Evolutionary conservation across 30 jellyfish, hydroid and myxozoan genomes (phyloP).

Genomic region (Chrysaora quinquecirrha): DNA sequence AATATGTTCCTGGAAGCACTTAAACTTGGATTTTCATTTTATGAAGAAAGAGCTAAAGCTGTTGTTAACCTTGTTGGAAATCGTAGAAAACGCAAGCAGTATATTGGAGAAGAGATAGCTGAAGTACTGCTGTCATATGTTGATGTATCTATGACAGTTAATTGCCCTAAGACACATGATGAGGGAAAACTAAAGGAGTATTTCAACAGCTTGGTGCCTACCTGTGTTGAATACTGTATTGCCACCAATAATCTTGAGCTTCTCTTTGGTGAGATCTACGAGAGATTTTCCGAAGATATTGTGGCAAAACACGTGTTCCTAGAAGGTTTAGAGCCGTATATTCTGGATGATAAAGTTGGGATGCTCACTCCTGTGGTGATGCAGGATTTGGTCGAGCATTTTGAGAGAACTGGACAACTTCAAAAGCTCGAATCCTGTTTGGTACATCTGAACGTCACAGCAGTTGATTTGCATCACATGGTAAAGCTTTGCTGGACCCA

Average conservation of each 20-base stretch:
- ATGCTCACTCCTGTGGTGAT: slow-evolving; percentile 87
- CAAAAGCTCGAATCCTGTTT: slow-evolving; percentile 85
- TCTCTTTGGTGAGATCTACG: slow-evolving; percentile 89
- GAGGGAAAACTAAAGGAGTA: slow-evolving; percentile 65
- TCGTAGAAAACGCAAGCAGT: slow-evolving; percentile 56
- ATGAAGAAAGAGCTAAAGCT: slow-evolving; percentile 92
- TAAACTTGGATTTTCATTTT: slow-evolving; percentile 80
- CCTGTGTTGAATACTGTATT: slow-evolving; percentile 83
- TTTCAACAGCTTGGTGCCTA: slow-evolving; percentile 81
- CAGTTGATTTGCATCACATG: slow-evolving; percentile 91
- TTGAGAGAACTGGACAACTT: slow-evolving; percentile 81
- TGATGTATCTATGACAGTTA: slow-evolving; percentile 93
- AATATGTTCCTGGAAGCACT: slow-evolving; percentile 90
- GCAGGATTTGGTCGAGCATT: slow-evolving; percentile 94
- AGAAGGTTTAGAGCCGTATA: slow-evolving; percentile 89
- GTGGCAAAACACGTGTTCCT: slow-evolving; percentile 82
- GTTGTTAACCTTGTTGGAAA: slow-evolving; percentile 87
- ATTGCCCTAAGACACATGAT: slow-evolving; percentile 92
- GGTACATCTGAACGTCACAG: slow-evolving; percentile 85
- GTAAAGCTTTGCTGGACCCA: slow-evolving; percentile 99
- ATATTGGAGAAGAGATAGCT: slow-evolving; percentile 85
- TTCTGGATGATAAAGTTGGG: slow-evolving; percentile 69
- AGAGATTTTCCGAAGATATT: slow-evolving; percentile 87
- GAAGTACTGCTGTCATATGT: slow-evolving; percentile 75
- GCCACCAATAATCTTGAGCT: slow-evolving; percentile 70